Evolutionary conservation across 2,888 invertebrate genomes (phyloP), one percentile per base, ranked within the genome.

Genomic region (Onchidella celtica): DNA sequence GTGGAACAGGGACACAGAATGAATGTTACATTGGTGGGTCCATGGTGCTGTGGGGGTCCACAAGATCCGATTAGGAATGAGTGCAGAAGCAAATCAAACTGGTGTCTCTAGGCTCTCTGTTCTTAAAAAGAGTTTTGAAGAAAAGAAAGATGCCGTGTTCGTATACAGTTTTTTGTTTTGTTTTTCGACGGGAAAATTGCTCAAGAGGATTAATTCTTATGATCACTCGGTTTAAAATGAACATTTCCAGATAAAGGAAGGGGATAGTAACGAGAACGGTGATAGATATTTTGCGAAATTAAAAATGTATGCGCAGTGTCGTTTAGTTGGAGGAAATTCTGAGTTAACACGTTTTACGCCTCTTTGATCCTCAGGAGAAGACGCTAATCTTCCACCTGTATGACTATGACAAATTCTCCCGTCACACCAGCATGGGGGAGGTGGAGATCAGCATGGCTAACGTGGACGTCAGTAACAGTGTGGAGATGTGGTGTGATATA

Each of bases 401-500:
- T 87, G 95, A 95, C 89, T 95, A 94, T 87, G 95, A 95, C 89
- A 94, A 97, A 85, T 97, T 96, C 94, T 97, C 97, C 24, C 95
- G 97, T 77, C 97, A 97, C 93, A 97, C 97, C 92, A 96, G 97
- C 27, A 96, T 97, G 89, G 97, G 97, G 0, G 97, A 97, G 85
- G 96, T 97, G 0, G 95, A 96, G 86, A 95, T 97, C 81, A 95
- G 95, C 0, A 95, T 97, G 89, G 96, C 96, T 34, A 96, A 96
- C 57, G 95, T 97, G 70, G 97, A 97, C 90, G 95, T 97, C 29
- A 95, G 96, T 0, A 95, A 96, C 14, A 95, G 95, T 55, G 95
- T 96, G 27, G 96, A 97, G 94, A 96, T 97, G 68, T 97, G 97
- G 97, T 97, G 97, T 0, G 97, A 97, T 90, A 95, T 97, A 59